Conservation (phyloP, 2,888 invertebrate genomes). For the Sphinx pinastri region DNA sequence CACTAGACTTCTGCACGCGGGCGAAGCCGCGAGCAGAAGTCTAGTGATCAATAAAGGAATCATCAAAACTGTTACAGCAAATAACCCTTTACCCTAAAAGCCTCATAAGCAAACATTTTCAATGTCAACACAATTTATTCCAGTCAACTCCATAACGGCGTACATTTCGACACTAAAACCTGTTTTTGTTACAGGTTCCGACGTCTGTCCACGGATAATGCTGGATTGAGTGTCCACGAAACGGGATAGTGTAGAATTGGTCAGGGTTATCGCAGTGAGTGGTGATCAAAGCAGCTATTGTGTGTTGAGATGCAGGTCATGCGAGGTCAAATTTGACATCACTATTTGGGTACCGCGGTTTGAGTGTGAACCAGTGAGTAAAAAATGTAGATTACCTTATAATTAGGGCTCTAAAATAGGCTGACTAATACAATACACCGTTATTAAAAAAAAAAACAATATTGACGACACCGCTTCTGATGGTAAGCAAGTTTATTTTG, state of each 20-base stretch:
- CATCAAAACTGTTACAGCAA: too few species aligned
- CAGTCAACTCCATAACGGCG: conserved; percentile 24
- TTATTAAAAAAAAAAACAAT: too few species aligned
- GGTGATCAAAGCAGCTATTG: conserved; percentile 54
- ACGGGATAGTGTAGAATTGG: conserved; percentile 10
- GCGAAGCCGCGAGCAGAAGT: too few species aligned
- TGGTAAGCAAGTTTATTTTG: too few species aligned
- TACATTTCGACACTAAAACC: conserved; percentile 35
- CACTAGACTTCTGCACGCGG: too few species aligned
- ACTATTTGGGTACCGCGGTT: conserved; percentile 37
- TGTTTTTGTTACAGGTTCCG: conserved; percentile 47
- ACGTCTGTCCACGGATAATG: conserved; percentile 28
- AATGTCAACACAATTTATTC: conserved; percentile 22
- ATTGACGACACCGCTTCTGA: too few species aligned
- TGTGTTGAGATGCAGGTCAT: conserved; percentile 29
- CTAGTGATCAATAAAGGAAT: too few species aligned
- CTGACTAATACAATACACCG: not conserved
- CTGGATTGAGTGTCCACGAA: not conserved
- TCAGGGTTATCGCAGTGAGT: conserved; percentile 30
- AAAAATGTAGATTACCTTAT: not conserved
- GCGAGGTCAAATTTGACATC: conserved; percentile 37
- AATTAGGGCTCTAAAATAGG: not conserved
- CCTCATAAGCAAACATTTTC: not conserved
- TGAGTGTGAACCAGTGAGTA: not conserved
- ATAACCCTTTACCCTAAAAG: not conserved